Base-by-base conservation (phyloP, 2,888 invertebrate genomes). In the Galerucella calmariensis region DNA sequence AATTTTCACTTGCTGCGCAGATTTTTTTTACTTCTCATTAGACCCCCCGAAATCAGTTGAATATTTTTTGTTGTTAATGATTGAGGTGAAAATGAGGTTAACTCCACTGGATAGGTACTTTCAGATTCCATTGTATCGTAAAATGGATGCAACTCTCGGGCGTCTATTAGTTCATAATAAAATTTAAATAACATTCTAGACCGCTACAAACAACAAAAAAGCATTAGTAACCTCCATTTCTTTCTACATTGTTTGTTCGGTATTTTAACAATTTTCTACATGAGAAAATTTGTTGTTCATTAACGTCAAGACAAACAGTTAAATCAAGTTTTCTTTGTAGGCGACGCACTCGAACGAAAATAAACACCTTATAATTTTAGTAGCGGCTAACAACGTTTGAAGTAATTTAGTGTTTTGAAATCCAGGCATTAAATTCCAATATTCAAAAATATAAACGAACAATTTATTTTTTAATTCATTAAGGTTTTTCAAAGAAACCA, bases 241-340 rank as follows among this genome's bases (percentile, higher is more conserved):
- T 35, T 61, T 27, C 61, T n/a, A 59, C 10, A 59, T 27, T 56
- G 35, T 35, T 61, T 35, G 14, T 27, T 10, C 11, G 62, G n/a
- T 16, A 65, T 65, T 65, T 44, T 27, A 46, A 46, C 46, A 16
- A 59, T 20, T 68, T 44, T 59, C 58, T 61, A 27, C 24, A 35
- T 35, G 69, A 62, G 62, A 69, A 41, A 63, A 69, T 70, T 73
- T 75, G 73, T 65, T 69, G 67, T 73, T 69, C 48, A 67, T 70
- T 70, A 75, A 73, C 59, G 69, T 69, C 63, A 53, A 27, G 5
- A n/a, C 6, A 27, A 44, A 46, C 61, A 12, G 62, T 69, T 61
- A 69, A 68, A 59, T n/a, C 44, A 69, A 69, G 61, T 61, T 68
- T 61, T 69, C 69, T 69, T 62, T 69, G 62, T 62, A 6, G 11